Conservation (phyloP, 2,888 invertebrate genomes). For the Spisula subtruncata region DNA sequence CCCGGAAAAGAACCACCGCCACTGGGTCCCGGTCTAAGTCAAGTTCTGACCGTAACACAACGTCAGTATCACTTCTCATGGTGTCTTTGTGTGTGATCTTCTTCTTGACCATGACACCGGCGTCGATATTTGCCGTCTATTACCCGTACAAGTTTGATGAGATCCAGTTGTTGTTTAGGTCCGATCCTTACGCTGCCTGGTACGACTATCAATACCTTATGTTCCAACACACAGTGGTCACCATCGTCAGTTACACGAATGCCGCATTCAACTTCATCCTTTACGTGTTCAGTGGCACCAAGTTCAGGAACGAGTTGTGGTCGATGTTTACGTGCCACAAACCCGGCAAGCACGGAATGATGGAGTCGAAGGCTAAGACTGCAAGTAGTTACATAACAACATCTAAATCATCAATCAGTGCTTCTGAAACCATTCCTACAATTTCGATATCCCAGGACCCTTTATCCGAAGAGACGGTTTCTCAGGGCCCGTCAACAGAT, state of each 20-base stretch:
- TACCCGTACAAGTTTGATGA: slow-evolving; percentile 58
- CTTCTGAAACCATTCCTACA: background rate
- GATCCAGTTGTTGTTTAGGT: slow-evolving; percentile 29
- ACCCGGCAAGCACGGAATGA: background rate
- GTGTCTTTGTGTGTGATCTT: slow-evolving; percentile 72
- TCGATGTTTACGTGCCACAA: slow-evolving; percentile 54
- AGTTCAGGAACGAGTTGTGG: slow-evolving; percentile 73
- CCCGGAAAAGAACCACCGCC: slow-evolving; percentile 13
- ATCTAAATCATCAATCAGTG: background rate
- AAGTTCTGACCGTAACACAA: background rate
- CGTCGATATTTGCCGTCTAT: slow-evolving; percentile 53
- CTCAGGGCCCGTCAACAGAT: too few relatives aligned
- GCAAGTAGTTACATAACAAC: background rate
- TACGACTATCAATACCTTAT: slow-evolving; percentile 29
- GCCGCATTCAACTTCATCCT: slow-evolving; percentile 76
- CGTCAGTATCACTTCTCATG: slow-evolving; percentile 71
- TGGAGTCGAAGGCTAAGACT: background rate
- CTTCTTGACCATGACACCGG: slow-evolving; percentile 74
- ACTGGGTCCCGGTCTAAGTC: background rate
- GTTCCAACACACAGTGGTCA: slow-evolving; percentile 67
- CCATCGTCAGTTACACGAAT: slow-evolving; percentile 76
- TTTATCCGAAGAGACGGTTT: too few relatives aligned
- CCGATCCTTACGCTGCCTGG: background rate
- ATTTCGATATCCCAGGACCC: background rate
- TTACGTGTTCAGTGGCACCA: slow-evolving; percentile 76